Evolutionary conservation across 23 tunicate genomes (phyloP).

Genomic region (Pegea sp.): DNA sequence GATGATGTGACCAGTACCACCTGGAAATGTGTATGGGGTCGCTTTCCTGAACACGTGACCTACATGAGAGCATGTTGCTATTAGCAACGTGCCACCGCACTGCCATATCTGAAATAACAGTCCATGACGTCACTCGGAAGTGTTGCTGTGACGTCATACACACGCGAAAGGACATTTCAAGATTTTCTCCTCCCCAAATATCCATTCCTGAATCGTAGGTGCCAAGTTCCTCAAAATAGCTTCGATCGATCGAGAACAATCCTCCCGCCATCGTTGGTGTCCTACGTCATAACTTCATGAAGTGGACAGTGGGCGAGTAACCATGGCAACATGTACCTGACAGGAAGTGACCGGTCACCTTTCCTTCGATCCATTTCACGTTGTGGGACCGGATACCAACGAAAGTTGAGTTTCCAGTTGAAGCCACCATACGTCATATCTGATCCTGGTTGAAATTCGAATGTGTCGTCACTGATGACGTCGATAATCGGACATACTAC

Average conservation of each 20-base stretch:
- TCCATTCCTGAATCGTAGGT: constrained; percentile 96
- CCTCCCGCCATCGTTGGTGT: constrained; percentile 99
- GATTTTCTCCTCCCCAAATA: constrained; percentile 97
- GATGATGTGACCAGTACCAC: constrained; percentile 94
- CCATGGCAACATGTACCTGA: too few species aligned
- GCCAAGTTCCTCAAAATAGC: constrained; percentile 73
- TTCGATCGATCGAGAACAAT: constrained; percentile 77
- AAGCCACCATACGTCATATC: constrained; percentile 99
- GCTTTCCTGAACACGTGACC: constrained; percentile 99
- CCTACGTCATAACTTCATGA: constrained; percentile 8
- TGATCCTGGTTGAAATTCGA: constrained; percentile 80
- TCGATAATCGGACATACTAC: constrained; percentile 87
- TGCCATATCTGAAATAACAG: constrained; percentile 59
- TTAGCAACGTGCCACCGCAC: constrained; percentile 98
- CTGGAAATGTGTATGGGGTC: constrained; percentile 97
- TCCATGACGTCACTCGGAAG: neutral
- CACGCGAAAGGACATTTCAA: constrained; percentile 85
- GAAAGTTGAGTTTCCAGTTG: constrained; percentile 97
- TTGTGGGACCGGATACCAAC: constrained; percentile 99
- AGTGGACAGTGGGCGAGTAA: neutral
- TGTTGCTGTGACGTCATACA: neutral
- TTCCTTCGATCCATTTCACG: constrained; percentile 88
- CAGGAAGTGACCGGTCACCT: constrained; percentile 68
- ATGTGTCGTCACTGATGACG: constrained; percentile 67
- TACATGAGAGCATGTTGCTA: constrained; percentile 91